Evolutionary conservation across 2,797 vertebrate species (phyloP).

Genomic region (Rhynchonycteris naso): DNA sequence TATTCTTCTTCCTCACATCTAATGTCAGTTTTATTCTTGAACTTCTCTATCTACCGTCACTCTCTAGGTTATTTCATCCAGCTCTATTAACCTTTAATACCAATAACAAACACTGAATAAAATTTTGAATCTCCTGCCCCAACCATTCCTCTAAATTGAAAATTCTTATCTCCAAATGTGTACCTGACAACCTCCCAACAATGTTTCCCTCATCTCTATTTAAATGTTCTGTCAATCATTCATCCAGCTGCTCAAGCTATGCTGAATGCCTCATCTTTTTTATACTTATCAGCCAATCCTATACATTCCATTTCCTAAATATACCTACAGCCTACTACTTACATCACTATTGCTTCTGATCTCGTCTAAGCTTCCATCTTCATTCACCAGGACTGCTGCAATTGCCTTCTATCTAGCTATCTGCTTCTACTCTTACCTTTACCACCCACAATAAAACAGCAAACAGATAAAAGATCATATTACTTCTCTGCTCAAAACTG

Average conservation of each 20-base stretch:
- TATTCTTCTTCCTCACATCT: constrained; percentile 76
- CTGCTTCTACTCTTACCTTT: not conserved
- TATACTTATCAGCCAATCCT: not conserved
- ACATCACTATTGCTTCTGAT: not conserved
- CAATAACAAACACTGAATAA: not conserved
- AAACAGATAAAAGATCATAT: not conserved
- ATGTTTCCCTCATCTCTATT: not conserved
- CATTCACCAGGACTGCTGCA: not conserved
- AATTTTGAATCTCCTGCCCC: not conserved
- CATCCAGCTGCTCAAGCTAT: not conserved
- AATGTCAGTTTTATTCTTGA: not conserved
- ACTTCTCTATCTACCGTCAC: not conserved
- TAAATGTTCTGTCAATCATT: not conserved
- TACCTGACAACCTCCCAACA: not conserved
- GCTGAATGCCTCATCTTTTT: not conserved
- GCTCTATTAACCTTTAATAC: not conserved
- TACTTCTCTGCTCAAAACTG: constrained; percentile 2
- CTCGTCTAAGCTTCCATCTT: not conserved
- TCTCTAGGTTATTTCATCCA: not conserved
- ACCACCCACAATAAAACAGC: not conserved
- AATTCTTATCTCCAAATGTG: not conserved
- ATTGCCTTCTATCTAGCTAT: not conserved
- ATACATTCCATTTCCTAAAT: not conserved
- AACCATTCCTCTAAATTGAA: constrained; percentile 24
- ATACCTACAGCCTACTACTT: not conserved